Base-by-base conservation (phyloP, 2,113 vertebrate genomes). In the Stigmatopora argus region DNA sequence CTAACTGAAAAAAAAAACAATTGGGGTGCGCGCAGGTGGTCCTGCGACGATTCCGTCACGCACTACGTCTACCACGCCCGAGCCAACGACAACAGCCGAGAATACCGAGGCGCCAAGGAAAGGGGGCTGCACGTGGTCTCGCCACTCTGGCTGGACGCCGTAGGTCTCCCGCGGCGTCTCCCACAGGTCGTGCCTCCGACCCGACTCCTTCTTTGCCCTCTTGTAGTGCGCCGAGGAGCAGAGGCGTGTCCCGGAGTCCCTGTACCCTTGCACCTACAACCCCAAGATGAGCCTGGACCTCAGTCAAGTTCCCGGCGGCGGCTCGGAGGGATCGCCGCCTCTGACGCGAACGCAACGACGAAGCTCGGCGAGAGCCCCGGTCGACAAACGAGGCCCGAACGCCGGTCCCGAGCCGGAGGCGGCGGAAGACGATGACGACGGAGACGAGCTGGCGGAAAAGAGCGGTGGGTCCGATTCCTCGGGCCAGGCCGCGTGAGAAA, bases 201-300 rank as follows among this genome's bases (percentile, higher is more conserved):
- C 15, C 11, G n/a, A 44, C 17, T 9, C 6, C 12, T 45, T 7
- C 19, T 61, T 23, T 61, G n/a, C 41, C 8, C 2, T 49, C 15
- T n/a, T 34, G 48, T 34, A 99, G 97, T 95, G 96, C 85, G 94
- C 95, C 19, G 92, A 91, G 56, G 94, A 96, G 69, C 88, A 88
- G 79, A 95, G 80, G 61, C 86, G 70, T 4, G 92, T 99, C 73
- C 80, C 95, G 0, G 97, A 99, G 85, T 93, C 94, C 73, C 91
- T 97, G 4, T 99, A 95, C 74, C 96, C 96, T 58, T 94, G 96
- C 84, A 98, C 94, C 53, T 98, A 95, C 52, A 99, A 99, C 84
- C 97, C 97, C 68, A 98, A 98, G 90, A 98, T 98, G 96, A 99
- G 94, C 81, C 84, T 99, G 67, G 93, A 92, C 72, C 93, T 99